phyloP scores from a whole-genome alignment of 37 sponge, comb jelly and placozoan genomes.

The Petrosia ficiformis region DNA sequence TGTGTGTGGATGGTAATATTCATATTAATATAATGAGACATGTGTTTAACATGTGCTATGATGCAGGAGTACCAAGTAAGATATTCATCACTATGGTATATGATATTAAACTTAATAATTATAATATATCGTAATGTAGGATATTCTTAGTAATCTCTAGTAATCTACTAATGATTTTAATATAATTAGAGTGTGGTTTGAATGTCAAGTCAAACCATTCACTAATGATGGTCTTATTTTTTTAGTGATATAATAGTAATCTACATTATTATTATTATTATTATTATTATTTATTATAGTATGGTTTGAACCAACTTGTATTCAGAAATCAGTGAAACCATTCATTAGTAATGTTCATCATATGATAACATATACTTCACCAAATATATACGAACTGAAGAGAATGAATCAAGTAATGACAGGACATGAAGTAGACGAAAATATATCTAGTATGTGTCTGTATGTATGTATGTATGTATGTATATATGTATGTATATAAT shows the following conservation, averaged over 20 bases:
- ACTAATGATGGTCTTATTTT: neutral
- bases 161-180: conserved; percentile 22
- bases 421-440: neutral
- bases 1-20: conserved; percentile 73
- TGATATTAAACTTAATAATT: no score
- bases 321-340: conserved; percentile 53
- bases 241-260: no score
- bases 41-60: conserved; percentile 31
- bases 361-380: conserved; percentile 42
- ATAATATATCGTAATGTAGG: no score
- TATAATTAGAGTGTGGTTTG: conserved; percentile 14
- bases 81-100: neutral
- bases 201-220: conserved; percentile 33
- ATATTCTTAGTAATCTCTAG: no score
- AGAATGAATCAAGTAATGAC: conserved; percentile 41
- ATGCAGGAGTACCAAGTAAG: conserved; percentile 40
- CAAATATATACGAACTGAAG: conserved; percentile 73
- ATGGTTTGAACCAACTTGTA: no score
- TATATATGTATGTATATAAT: no score
- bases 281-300: no score
- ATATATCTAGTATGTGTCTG: no score
- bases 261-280: neutral
- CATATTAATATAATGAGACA: conserved; percentile 29
- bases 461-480: no score
- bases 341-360: conserved; percentile 15